Base-by-base conservation (phyloP, 2,113 vertebrate genomes). In the Hippolais icterina region DNA sequence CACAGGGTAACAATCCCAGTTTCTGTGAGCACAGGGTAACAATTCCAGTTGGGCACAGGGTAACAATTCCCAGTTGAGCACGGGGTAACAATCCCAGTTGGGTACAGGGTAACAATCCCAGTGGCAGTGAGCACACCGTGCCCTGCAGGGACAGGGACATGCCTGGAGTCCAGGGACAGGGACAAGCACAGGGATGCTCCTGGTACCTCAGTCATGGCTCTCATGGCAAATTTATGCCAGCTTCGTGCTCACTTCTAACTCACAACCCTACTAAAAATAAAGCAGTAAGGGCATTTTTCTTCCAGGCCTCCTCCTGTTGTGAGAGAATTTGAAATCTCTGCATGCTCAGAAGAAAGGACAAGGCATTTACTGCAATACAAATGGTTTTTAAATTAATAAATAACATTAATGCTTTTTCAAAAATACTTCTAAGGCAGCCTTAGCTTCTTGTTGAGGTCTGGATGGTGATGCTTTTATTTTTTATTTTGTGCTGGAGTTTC, bases 241-340 rank as follows among this genome's bases (percentile, higher is more conserved):
- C 33, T 69, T 61, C 16, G 8, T 88, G 46, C 61, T 93, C 29
- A 8, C 9, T 65, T 61, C 82, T 44, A 56, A 33, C 31, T 88
- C 71, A 41, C 5, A 37, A 5, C 15, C 15, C 66, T 15, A 6
- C 65, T 15, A 6, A 69, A 80, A 68, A 49, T 39, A 46, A 28
- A 42, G 20, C 39, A 46, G 46, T 9, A 29, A 68, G 56, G 59
- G 15, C 52, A 12, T 50, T 90, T 90, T 82, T 7, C n/a, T 54
- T 87, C 41, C 59, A 80, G 66, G 44, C 50, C 92, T 59, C 2
- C 0, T 29, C 8, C 6, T 64, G 37, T 29, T 2, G 0, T n/a
- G 61, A 39, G 33, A 89, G 68, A 70, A 10, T 24, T 49, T 47
- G 66, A 60, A 61, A 59, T 41, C 35, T 60, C 54, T 69, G 16